phyloP scores from a whole-genome alignment of 2,113 vertebrate species.

The Periophthalmodon schlosseri region DNA sequence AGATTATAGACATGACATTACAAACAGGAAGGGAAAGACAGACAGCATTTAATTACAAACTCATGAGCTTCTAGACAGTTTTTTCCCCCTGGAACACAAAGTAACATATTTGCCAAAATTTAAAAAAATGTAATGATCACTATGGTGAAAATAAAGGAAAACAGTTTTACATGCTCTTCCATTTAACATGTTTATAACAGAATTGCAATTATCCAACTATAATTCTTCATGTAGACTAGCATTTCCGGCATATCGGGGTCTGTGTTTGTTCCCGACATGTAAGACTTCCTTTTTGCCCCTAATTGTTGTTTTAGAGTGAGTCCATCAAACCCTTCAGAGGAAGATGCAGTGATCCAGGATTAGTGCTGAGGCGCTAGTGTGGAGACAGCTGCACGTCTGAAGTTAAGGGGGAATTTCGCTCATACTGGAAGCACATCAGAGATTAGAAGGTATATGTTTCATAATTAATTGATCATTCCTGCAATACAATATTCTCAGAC shows the following conservation, averaged over 20 bases:
- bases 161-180: neutral
- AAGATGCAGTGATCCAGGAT: conserved; percentile 6
- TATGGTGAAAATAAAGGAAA: neutral
- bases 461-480: neutral
- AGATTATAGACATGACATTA: neutral
- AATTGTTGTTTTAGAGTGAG: conserved; percentile 1
- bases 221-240: neutral
- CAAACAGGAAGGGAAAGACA: neutral
- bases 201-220: neutral
- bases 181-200: neutral
- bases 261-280: neutral
- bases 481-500: too few species aligned
- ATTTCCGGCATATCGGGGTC: neutral
- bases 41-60: neutral
- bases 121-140: neutral
- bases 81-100: neutral
- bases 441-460: neutral
- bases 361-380: neutral
- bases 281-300: conserved; percentile 2
- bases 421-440: neutral
- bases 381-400: conserved; percentile 1
- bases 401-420: neutral
- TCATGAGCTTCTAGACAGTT: neutral
- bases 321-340: conserved; percentile 8
- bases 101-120: neutral